Conservation (phyloP, 2,113 vertebrate genomes). For the Garra rufa region DNA sequence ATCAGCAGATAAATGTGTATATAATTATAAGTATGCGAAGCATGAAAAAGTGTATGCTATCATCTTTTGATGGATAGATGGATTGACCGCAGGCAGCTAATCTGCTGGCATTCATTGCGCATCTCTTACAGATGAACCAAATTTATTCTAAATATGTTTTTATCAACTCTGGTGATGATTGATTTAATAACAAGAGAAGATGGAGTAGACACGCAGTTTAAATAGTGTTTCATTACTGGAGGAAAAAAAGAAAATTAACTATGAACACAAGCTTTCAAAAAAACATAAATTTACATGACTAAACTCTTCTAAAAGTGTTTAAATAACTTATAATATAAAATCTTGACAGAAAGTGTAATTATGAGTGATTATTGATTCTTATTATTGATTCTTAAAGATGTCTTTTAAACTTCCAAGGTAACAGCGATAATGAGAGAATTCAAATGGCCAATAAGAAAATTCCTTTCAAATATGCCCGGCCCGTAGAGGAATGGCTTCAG, state of each 20-base stretch:
- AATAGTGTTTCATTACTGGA: constrained; percentile 41
- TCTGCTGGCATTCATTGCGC: constrained; percentile 40
- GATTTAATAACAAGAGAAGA: constrained; percentile 31
- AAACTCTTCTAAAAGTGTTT: constrained; percentile 66
- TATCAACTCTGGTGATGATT: constrained; percentile 26
- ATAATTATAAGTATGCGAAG: constrained; percentile 26
- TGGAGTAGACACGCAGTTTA: constrained; percentile 25
- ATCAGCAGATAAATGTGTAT: constrained; percentile 31
- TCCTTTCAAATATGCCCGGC: constrained; percentile 97
- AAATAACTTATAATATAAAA: constrained; percentile 66
- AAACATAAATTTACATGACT: constrained; percentile 53
- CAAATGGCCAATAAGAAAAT: constrained; percentile 99
- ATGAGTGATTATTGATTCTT: too few species aligned
- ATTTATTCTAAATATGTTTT: constrained; percentile 31
- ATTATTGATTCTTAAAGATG: constrained; percentile 69
- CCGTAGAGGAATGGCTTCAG: constrained; percentile 98
- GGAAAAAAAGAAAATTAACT: constrained; percentile 20
- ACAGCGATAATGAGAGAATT: constrained; percentile 98
- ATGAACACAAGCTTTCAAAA: constrained; percentile 36
- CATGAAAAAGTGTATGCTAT: constrained; percentile 14
- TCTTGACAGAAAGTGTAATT: constrained; percentile 17
- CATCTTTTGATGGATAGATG: constrained; percentile 37
- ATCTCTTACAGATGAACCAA: constrained; percentile 6
- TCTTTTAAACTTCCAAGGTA: constrained; percentile 99
- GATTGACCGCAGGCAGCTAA: constrained; percentile 36